phyloP scores from a whole-genome alignment of 2,113 vertebrate species.

The Plecturocebus donacophilus region DNA sequence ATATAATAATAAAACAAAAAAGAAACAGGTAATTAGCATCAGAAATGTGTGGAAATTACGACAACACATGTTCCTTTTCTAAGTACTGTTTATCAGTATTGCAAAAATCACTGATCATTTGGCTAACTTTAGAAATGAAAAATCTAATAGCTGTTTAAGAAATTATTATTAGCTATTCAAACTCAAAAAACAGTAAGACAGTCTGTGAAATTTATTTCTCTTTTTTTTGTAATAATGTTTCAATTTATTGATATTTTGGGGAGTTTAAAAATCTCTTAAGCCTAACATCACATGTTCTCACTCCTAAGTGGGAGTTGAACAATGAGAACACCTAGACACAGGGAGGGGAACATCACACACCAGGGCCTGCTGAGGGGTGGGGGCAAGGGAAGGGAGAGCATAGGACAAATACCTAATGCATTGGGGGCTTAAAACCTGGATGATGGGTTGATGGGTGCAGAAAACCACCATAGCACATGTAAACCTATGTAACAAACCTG shows the following conservation, averaged over 20 bases:
- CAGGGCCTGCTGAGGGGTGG: too few relatives aligned
- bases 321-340: too few relatives aligned
- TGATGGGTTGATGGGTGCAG: too few relatives aligned
- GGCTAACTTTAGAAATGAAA: conserved; percentile 6
- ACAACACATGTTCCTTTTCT: neutral
- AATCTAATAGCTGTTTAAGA: neutral
- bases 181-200: neutral
- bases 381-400: too few relatives aligned
- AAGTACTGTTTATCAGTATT: neutral
- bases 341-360: too few relatives aligned
- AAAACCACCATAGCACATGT: too few relatives aligned
- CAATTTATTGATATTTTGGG: neutral
- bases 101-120: conserved; percentile 6
- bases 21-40: neutral
- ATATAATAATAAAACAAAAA: too few relatives aligned
- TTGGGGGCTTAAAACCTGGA: too few relatives aligned
- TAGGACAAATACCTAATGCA: too few relatives aligned
- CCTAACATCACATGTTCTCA: neutral
- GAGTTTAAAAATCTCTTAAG: conserved; percentile 1
- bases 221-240: neutral
- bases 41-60: neutral
- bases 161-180: neutral
- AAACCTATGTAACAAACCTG: too few relatives aligned
- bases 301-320: too few relatives aligned
- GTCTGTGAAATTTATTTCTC: neutral